Conservation (phyloP, 2,797 vertebrate genomes). For the Sebastes dallii region DNA sequence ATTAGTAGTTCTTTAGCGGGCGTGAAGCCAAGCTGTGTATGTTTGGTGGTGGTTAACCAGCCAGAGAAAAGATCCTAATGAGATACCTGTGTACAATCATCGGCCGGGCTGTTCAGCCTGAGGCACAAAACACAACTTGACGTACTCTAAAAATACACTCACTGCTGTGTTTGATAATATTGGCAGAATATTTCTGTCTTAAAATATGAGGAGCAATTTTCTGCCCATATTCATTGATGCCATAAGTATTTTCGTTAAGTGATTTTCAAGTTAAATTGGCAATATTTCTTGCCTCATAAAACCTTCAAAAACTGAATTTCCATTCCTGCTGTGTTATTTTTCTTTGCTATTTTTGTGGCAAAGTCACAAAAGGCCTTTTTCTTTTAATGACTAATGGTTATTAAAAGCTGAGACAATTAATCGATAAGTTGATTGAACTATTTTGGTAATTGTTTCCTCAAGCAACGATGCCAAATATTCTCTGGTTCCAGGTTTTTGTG, state of each 20-base stretch:
- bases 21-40: constrained; percentile 42
- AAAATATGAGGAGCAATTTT: constrained; percentile 24
- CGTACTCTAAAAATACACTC: constrained; percentile 4
- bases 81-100: constrained; percentile 52
- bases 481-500: neutral
- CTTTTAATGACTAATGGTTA: neutral
- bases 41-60: constrained; percentile 68
- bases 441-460: neutral
- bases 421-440: neutral
- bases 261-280: constrained; percentile 37
- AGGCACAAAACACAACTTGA: neutral
- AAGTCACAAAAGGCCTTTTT: neutral
- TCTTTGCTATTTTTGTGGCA: neutral
- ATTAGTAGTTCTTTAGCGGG: constrained; percentile 63
- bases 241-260: constrained; percentile 16
- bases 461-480: neutral
- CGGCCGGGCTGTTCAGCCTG: constrained; percentile 6
- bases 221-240: constrained; percentile 9
- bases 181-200: constrained; percentile 1
- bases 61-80: constrained; percentile 55
- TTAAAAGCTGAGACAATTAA: neutral
- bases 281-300: constrained; percentile 27
- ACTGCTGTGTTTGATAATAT: neutral
- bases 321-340: constrained; percentile 1
- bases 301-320: constrained; percentile 8